A percentile compares a stretch with the other conserved stretches of the same genome.
These are phyloP conservation scores for Morone chrysops DNA, from an alignment of 2,113 vertebrate species.

Conservation along the genomic window DNA sequence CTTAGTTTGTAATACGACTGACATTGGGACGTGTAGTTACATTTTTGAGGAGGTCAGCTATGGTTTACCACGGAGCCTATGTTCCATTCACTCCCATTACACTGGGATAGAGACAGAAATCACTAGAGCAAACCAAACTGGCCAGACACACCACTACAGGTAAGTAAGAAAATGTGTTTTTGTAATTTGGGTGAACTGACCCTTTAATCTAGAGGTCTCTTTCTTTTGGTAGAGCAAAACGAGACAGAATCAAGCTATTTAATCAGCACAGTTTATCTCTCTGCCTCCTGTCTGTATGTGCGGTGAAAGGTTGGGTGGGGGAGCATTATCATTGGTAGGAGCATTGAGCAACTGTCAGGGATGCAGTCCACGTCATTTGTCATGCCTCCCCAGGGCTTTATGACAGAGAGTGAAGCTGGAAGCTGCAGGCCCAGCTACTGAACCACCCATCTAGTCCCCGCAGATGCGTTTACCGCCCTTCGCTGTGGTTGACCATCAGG, in stretches of 20 bases:
- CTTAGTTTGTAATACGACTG: neutral
- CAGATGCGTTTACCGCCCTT: conserved; percentile 71
- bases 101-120: neutral
- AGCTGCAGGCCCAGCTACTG: conserved; percentile 49
- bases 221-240: conserved; percentile 6
- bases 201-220: neutral
- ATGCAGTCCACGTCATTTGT: conserved; percentile 77
- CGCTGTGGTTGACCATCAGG: conserved; percentile 70
- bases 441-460: conserved; percentile 73
- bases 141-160: neutral
- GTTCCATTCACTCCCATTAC: neutral
- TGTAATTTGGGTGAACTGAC: conserved; percentile 10
- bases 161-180: neutral
- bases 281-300: conserved; percentile 41
- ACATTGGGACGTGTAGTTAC: neutral
- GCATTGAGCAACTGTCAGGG: conserved; percentile 81
- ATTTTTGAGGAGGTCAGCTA: neutral
- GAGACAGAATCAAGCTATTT: conserved; percentile 36
- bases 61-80: too few relatives aligned
- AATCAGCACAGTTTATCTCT: conserved; percentile 56
- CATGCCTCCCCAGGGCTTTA: conserved; percentile 77
- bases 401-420: conserved; percentile 68
- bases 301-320: conserved; percentile 28
- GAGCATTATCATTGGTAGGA: conserved; percentile 71
- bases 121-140: neutral